Evolutionary conservation across 1,140 invertebrate genomes (phyloP).

Genomic region (Drosophila chauvacae): DNA sequence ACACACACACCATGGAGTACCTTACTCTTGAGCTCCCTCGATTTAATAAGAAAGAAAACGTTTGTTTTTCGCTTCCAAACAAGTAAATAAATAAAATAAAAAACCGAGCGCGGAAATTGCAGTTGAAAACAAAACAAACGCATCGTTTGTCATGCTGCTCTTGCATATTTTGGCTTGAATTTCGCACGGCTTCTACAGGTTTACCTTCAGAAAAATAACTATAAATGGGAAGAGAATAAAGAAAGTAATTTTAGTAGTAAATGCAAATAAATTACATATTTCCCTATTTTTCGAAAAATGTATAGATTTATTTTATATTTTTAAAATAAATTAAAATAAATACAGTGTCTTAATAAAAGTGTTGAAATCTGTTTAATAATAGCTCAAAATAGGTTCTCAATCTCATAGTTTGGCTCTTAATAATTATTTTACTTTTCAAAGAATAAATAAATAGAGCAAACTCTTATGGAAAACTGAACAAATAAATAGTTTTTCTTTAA

Average conservation of each 20-base stretch:
- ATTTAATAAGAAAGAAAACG: constrained; percentile 77
- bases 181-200: constrained; percentile 46
- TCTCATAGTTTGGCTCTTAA: no score
- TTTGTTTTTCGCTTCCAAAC: constrained; percentile 63
- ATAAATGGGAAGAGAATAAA: no score
- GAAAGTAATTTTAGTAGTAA: no score
- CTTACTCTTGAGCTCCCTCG: constrained; percentile 14
- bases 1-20: background rate
- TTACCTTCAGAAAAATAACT: background rate
- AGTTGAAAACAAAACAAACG: constrained; percentile 74
- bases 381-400: no score
- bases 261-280: no score
- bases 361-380: no score
- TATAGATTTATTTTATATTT: no score
- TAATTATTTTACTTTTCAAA: no score
- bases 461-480: background rate
- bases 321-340: no score
- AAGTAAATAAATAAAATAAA: constrained; percentile 45
- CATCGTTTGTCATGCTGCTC: constrained; percentile 62
- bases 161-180: constrained; percentile 48
- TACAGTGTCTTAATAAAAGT: no score
- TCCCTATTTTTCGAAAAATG: no score
- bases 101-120: constrained; percentile 69
- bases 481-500: background rate
- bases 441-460: background rate